Base-by-base conservation (phyloP, 2,797 vertebrate species). In the Hypotaenidia okinawae region DNA sequence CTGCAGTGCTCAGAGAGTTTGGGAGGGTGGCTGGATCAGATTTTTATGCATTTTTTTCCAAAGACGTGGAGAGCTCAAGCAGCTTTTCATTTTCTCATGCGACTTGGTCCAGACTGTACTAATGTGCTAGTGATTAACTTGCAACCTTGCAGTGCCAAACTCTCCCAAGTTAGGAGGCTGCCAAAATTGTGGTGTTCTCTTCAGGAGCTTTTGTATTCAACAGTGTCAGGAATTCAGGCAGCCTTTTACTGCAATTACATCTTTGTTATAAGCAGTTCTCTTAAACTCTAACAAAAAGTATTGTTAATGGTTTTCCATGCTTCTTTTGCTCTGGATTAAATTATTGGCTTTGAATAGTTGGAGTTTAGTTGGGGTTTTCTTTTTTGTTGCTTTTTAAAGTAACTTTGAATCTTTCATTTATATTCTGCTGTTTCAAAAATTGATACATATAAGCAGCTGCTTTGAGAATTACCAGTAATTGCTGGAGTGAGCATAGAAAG, bases 41-140 rank as follows among this genome's bases (percentile, higher is more conserved):
- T n/a, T 62, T 84, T 69, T 11, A 24, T 58, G 74, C 27, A 0
- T 55, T 54, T 82, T 79, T 70, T 39, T 69, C 70, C 55, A 47
- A 54, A 73, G 27, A 23, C 68, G 8, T 1, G 8, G n/a, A n/a
- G 62, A 75, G 62, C 67, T n/a, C 51, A 43, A 45, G 57, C 80
- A 87, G 79, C 75, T 85, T 79, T 74, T 79, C 30, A 24, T 90
- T 87, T 84, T 54, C 84, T 89, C 57, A 59, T 87, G 66, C 58
- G 2, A 1, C 78, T 92, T 57, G 54, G 76, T 73, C 73, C 87
- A 16, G 77, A 5, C 85, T 78, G 13, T n/a, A 24, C 64, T 86
- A 84, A 82, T 92, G 91, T 95, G 95, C 94, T 92, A 83, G 94
- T 93, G 93, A 96, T 97, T 93, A 97, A 93, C 89, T 97, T 72